These are phyloP conservation scores for Seira ritae DNA, from an alignment of 2,888 invertebrate species.

Conservation along the genomic window DNA sequence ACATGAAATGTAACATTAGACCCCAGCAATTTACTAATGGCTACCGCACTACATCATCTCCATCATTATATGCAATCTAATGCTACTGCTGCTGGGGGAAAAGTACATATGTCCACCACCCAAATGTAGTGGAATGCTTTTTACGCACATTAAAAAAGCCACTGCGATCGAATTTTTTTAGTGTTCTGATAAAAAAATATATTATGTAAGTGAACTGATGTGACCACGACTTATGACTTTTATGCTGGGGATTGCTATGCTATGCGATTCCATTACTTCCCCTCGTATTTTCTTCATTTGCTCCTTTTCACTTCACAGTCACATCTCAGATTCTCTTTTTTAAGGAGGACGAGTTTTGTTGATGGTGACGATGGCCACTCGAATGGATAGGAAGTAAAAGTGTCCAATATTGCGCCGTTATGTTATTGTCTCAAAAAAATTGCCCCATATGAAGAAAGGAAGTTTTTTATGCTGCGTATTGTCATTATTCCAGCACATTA, in stretches of 20 bases:
- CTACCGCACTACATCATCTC: slow-evolving; percentile 42
- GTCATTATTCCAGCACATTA: slow-evolving; percentile 62
- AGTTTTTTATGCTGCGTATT: slow-evolving; percentile 21
- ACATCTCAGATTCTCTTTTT: too few species aligned
- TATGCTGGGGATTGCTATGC: slow-evolving; percentile 19
- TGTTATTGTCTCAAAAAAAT: too few species aligned
- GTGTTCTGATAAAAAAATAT: slow-evolving; percentile 44
- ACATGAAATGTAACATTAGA: too few species aligned
- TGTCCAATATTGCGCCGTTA: too few species aligned
- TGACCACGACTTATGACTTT: slow-evolving; percentile 60
- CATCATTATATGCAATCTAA: slow-evolving; percentile 40
- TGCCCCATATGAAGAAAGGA: too few species aligned
- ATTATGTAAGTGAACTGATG: slow-evolving; percentile 44
- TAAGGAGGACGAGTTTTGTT: too few species aligned
- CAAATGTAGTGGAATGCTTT: slow-evolving; percentile 3
- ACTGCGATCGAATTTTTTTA: slow-evolving; percentile 45
- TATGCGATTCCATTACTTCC: slow-evolving; percentile 45
- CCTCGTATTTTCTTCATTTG: slow-evolving; percentile 53
- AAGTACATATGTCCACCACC: background rate
- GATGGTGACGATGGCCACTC: too few species aligned
- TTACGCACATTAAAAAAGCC: slow-evolving; percentile 29
- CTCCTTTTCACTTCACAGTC: too few species aligned
- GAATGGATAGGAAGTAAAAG: too few species aligned
- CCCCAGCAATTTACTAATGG: slow-evolving; percentile 52
- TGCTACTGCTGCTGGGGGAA: background rate